These are phyloP conservation scores for Psylliodes chrysocephalus DNA, from an alignment of 2,888 invertebrate genomes.

Conservation along the genomic window DNA sequence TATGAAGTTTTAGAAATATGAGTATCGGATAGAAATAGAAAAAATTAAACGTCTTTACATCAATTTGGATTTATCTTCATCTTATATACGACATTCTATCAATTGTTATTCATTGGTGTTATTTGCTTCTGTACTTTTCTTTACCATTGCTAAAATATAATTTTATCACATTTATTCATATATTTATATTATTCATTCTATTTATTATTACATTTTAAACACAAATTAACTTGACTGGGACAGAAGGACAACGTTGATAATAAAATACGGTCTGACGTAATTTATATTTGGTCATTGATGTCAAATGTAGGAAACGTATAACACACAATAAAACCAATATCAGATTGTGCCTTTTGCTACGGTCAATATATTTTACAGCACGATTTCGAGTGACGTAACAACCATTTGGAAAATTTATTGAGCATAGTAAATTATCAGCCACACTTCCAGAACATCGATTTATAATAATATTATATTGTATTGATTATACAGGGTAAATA, in stretches of 20 bases:
- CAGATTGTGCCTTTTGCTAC: constrained; percentile 21
- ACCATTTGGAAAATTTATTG: constrained; percentile 43
- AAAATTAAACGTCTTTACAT: too few species aligned
- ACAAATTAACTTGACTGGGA: neutral
- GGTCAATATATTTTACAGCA: constrained; percentile 32
- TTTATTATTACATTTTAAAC: too few species aligned
- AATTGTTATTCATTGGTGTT: too few species aligned
- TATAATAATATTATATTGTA: neutral
- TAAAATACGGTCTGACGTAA: constrained; percentile 14
- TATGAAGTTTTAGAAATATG: too few species aligned
- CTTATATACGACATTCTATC: too few species aligned
- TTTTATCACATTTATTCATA: too few species aligned
- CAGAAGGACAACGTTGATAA: neutral
- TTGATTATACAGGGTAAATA: neutral
- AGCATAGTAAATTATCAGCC: constrained; percentile 42
- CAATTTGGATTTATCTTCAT: too few species aligned
- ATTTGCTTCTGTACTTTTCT: too few species aligned
- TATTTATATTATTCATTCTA: too few species aligned
- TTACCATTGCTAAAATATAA: too few species aligned
- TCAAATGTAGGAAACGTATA: constrained; percentile 20
- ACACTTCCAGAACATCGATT: constrained; percentile 21
- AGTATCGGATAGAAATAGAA: too few species aligned
- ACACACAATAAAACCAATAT: constrained; percentile 20
- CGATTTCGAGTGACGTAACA: constrained; percentile 26
- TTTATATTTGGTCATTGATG: constrained; percentile 21